These are phyloP conservation scores for Pogona vitticeps DNA, from an alignment of 2,113 vertebrate genomes.

Conservation along the genomic window DNA sequence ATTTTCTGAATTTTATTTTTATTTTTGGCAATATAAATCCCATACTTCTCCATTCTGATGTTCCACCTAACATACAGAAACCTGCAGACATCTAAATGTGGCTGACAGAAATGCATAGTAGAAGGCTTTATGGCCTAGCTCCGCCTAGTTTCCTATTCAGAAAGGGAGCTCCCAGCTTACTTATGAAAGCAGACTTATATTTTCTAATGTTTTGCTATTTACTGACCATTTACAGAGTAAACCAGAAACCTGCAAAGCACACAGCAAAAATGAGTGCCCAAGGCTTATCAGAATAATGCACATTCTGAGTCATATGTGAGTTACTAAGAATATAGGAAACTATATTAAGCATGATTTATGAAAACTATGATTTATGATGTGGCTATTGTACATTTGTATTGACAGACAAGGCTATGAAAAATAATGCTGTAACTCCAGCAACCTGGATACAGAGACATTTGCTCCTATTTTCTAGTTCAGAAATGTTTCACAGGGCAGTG, in stretches of 20 bases:
- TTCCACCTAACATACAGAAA: no score
- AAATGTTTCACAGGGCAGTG: constrained; percentile 3
- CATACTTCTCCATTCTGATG: no score
- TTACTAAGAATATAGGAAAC: not conserved
- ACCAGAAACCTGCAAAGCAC: not conserved
- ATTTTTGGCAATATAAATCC: no score
- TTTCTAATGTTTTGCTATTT: not conserved
- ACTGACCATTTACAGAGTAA: not conserved
- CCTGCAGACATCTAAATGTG: no score
- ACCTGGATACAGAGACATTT: constrained; percentile 23
- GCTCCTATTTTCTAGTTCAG: constrained; percentile 19
- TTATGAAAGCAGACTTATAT: not conserved
- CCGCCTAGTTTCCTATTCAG: no score
- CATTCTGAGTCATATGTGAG: not conserved
- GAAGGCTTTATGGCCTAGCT: no score
- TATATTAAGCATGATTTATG: not conserved
- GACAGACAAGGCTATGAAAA: not conserved
- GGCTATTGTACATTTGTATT: not conserved
- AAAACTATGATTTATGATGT: not conserved
- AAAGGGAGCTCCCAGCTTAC: not conserved
- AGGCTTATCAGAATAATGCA: not conserved
- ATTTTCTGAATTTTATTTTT: no score
- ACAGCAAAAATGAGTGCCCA: not conserved
- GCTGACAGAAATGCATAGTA: no score
- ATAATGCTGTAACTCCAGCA: not conserved